Evolutionary conservation across 2,888 invertebrate genomes (phyloP).

Genomic region (Coleophora flavipennella): DNA sequence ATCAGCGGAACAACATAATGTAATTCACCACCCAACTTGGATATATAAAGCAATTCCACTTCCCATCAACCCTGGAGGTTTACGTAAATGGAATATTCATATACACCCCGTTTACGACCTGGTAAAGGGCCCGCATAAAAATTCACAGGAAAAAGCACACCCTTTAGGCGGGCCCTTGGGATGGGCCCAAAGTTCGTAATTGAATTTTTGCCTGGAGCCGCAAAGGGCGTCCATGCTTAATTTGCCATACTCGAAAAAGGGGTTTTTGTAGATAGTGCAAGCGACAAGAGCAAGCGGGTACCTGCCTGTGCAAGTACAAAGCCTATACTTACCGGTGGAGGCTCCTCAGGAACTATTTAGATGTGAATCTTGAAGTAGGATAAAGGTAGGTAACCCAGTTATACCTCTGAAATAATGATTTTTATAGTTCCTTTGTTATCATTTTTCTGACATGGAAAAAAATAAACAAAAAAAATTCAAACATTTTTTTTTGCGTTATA

Average conservation of each 20-base stretch:
- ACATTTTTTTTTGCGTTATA: no score
- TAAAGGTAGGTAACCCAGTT: no score
- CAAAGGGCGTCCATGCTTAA: slow-evolving; percentile 68
- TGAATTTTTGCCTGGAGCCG: slow-evolving; percentile 71
- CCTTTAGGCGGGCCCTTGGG: slow-evolving; percentile 65
- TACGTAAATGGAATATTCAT: slow-evolving; percentile 66
- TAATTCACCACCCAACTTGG: slow-evolving; percentile 1
- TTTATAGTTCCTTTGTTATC: no score
- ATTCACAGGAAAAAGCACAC: slow-evolving; percentile 62
- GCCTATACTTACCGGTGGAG: no score
- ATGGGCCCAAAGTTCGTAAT: slow-evolving; percentile 67
- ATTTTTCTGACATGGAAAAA: no score
- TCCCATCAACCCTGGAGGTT: slow-evolving; percentile 34
- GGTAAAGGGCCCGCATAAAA: slow-evolving; percentile 68
- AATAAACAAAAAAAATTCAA: no score
- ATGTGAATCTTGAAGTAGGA: no score
- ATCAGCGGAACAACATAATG: no score
- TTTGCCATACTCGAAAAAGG: slow-evolving; percentile 60
- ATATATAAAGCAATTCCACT: slow-evolving; percentile 10
- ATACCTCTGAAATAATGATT: no score
- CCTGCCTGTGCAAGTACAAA: neutral
- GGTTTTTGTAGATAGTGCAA: slow-evolving; percentile 37
- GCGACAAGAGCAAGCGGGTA: slow-evolving; percentile 3
- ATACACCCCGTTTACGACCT: slow-evolving; percentile 65
- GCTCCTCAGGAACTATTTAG: no score